Conservation (phyloP, 1,140 invertebrate species). For the Bombus affinis region DNA sequence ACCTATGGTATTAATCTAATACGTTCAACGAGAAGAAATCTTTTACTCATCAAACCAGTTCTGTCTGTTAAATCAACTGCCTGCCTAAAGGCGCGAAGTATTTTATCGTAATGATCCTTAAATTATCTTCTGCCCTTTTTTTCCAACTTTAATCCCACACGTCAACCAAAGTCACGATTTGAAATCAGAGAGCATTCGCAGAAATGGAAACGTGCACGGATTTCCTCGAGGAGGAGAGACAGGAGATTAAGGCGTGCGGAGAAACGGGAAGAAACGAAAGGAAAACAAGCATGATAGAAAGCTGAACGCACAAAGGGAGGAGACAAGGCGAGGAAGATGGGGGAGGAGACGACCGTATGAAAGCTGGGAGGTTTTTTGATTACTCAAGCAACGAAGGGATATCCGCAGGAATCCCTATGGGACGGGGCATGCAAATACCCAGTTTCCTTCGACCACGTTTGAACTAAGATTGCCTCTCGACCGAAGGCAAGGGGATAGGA, state of each 20-base stretch:
- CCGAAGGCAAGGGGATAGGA: not conserved
- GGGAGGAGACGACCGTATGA: too few relatives aligned
- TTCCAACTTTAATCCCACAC: not conserved
- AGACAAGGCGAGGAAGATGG: not conserved
- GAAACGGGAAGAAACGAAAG: not conserved
- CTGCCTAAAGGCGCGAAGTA: too few relatives aligned
- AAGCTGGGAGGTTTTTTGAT: constrained; percentile 64
- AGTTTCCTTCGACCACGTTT: constrained; percentile 51
- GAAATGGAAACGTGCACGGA: constrained; percentile 18
- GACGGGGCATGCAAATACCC: constrained; percentile 63
- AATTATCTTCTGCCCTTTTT: not conserved
- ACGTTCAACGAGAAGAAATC: too few relatives aligned
- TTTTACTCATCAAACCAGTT: too few relatives aligned
- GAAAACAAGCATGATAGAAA: constrained; percentile 4
- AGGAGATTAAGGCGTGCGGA: not conserved
- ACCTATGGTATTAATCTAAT: too few relatives aligned
- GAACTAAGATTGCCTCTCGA: constrained; percentile 56
- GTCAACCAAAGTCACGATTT: not conserved
- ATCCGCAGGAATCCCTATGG: constrained; percentile 49
- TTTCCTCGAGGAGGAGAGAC: constrained; percentile 6
- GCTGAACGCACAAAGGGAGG: constrained; percentile 63
- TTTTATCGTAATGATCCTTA: too few relatives aligned
- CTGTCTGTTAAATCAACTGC: too few relatives aligned
- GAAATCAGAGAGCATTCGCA: constrained; percentile 2
- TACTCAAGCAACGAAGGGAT: constrained; percentile 53